Base-by-base conservation (phyloP, 2,888 invertebrate species). In the Pandemis heparana region DNA sequence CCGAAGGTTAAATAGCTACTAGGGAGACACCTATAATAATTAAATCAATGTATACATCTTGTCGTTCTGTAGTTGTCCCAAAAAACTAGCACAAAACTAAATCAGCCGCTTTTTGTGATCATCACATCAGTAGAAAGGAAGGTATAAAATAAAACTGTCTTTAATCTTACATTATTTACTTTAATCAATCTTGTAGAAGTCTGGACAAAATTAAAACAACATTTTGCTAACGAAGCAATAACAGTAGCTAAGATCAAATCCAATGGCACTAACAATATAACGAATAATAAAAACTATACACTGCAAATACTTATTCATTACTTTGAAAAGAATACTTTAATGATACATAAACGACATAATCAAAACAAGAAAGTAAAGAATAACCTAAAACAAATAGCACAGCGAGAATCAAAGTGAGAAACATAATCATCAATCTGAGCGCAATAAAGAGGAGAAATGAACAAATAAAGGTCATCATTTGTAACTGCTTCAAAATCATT, bases 251-350 rank as follows among this genome's bases (percentile, higher is more conserved):
- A 23, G 3, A 7, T 32, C 7, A 10, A 38, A 65, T 23, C n/a
- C 10, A 38, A 65, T 65, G 65, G 65, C 65, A 65, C 64, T 12
- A 62, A 23, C 14, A 56, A 23, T 56, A 10, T 56, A 56, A 43
- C 59, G 18, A 56, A 67, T 43, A 32, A 39, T 23, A 56, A 48
- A 48, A 5, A 48, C 5, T 48, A n/a, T 6, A 48, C 7, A 48
- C 0, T 14, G 14, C 14, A 5, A n/a, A n/a, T 6, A 51, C 16
- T 53, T 16, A 53, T 53, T 9, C 8, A 8, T 56, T 59, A 41
- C 48, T 64, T 59, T 51, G 68, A 73, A 48, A 64, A 39, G 68
- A 64, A 72, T 62, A 68, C 23, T 60, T 73, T 48, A 18, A 63
- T n/a, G 46, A 73, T 48, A 51, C 59, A 51, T 16, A 73, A 32